Conservation (phyloP, 2,888 invertebrate species). For the Pheosia tremula region DNA sequence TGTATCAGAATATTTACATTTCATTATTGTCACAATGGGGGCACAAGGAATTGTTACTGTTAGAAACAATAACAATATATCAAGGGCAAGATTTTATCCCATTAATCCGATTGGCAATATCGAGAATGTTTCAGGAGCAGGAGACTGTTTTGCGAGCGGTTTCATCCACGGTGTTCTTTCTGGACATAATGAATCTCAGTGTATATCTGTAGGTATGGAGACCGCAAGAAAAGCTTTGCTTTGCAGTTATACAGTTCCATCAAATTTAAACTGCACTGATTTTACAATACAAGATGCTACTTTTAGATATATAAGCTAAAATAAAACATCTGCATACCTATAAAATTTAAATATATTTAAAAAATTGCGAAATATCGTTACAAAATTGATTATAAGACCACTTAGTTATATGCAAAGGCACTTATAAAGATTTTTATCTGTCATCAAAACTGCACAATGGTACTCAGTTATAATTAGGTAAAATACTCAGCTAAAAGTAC, state of each 20-base stretch:
- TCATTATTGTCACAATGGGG: conserved; percentile 87
- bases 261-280: conserved; percentile 37
- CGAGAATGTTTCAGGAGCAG: conserved; percentile 92
- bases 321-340: background rate
- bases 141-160: conserved; percentile 90
- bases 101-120: conserved; percentile 68
- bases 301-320: conserved; percentile 14
- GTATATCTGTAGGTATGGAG: conserved; percentile 85
- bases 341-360: background rate
- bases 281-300: conserved; percentile 14
- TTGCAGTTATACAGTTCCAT: conserved; percentile 85
- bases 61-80: conserved; percentile 27
- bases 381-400: no score
- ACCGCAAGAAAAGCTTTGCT: conserved; percentile 86
- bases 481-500: background rate
- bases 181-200: conserved; percentile 81
- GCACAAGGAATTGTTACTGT: conserved; percentile 83
- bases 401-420: no score
- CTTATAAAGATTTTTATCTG: no score
- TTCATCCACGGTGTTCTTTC: conserved; percentile 86
- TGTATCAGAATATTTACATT: conserved; percentile 79
- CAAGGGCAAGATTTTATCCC: conserved; percentile 63
- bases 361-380: no score
- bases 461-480: no score
- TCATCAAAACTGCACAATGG: background rate